Base-by-base conservation (phyloP, 1,140 invertebrate genomes). In the Drosophila suzukii region DNA sequence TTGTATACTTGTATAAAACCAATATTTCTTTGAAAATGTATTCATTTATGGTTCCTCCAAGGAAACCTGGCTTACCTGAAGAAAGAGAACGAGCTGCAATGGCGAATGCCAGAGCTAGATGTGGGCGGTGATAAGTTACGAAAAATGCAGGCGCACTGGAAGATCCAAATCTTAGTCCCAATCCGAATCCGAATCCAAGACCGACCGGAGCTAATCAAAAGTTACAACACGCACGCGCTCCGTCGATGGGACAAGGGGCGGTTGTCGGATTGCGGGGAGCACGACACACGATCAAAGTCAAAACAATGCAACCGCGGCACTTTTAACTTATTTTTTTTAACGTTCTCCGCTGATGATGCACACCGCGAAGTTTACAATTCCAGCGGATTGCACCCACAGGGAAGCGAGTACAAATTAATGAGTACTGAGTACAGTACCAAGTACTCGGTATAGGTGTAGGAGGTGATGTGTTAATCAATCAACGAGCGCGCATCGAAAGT, bases 201-300 rank as follows among this genome's bases (percentile, higher is more conserved):
- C 34, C 44, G 34, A 51, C 66, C 47, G 39, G 27, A 76, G 67
- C 79, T 86, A 88, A 89, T 86, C 83, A 86, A 86, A 88, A 86
- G 83, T 88, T 86, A 83, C 83, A 81, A 79, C 79, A 88, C 84
- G 83, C 83, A 86, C 79, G 79, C 83, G 83, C 63, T 85, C 70
- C 57, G 51, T 49, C 24, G 55, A 54, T 17, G 32, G 30, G 30
- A 32, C 41, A 24, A 34, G 17, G 17, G 44, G 13, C 24, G 24
- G 24, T 4, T 24, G 24, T 8, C 43, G 39, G 27, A 30, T 13
- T 5, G n/a, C 24, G 61, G 62, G 36, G 39, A 58, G 49, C 41
- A 73, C 56, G 56, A 74, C 65, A 79, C 76, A 84, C 78, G 82
- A 85, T 75, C 65, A 78, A 86, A 85, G 63, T 85, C 74, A 81